These are phyloP conservation scores for Petrolisthes manimaculis DNA, from an alignment of 2,888 invertebrate species.

Conservation along the genomic window DNA sequence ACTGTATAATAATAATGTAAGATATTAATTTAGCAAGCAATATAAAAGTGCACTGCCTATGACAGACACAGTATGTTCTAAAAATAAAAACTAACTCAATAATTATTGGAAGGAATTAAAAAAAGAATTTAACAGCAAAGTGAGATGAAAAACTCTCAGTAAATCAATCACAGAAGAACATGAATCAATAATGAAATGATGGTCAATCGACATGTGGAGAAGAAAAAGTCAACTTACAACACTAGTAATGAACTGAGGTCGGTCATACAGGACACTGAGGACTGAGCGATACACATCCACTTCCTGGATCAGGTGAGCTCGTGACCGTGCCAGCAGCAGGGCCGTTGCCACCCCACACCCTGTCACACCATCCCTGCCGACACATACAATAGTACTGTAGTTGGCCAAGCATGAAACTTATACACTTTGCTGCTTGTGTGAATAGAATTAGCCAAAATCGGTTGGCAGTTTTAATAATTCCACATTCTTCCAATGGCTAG, in stretches of 20 bases:
- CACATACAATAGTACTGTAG: not conserved
- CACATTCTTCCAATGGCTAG: no score
- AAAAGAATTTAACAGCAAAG: no score
- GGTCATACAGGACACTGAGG: conserved; percentile 21
- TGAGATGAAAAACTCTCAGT: no score
- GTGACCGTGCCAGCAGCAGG: not conserved
- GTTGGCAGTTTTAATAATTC: no score
- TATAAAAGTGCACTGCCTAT: no score
- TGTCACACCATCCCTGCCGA: conserved; percentile 37
- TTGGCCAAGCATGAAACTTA: no score
- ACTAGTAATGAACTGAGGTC: conserved; percentile 35
- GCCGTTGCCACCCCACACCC: conserved; percentile 29
- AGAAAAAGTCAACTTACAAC: conserved; percentile 16
- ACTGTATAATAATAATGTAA: not conserved
- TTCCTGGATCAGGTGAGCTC: conserved; percentile 17
- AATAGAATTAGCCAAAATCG: no score
- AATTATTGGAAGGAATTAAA: no score
- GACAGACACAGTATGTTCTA: no score
- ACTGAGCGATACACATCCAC: conserved; percentile 40
- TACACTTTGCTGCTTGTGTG: no score
- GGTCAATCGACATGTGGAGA: not conserved
- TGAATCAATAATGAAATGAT: not conserved
- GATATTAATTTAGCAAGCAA: not conserved
- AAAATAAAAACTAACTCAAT: no score
- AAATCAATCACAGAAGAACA: no score